These are phyloP conservation scores for Mastigias papua DNA, from an alignment of 30 jellyfish, hydroid and myxozoan genomes.

Conservation along the genomic window DNA sequence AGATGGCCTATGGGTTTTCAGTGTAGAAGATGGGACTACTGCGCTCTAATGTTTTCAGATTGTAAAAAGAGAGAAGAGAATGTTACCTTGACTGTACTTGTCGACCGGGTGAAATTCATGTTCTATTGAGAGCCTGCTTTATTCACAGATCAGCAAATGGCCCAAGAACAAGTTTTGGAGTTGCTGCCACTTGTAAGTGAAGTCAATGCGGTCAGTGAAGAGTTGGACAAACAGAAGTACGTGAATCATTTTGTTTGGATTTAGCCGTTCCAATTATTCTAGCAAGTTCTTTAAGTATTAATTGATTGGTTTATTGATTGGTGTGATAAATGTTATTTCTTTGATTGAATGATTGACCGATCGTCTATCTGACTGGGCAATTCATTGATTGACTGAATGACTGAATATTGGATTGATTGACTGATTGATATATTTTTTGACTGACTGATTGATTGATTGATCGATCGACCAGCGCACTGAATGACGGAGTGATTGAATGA, in stretches of 20 bases:
- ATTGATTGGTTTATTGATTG: not conserved
- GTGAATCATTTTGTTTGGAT: not conserved
- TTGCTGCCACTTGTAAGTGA: constrained; percentile 96
- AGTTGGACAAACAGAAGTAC: constrained; percentile 96
- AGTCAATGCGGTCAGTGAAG: constrained; percentile 99
- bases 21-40: too few species aligned
- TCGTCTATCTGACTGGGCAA: not conserved
- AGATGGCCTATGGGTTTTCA: too few species aligned
- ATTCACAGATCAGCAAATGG: constrained; percentile 86
- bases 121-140: not conserved
- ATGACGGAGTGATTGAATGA: not conserved
- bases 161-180: constrained; percentile 98
- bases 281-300: not conserved
- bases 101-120: too few species aligned
- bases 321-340: not conserved
- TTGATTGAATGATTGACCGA: not conserved
- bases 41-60: too few species aligned
- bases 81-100: too few species aligned
- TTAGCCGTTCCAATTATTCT: not conserved
- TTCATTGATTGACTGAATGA: not conserved
- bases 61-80: too few species aligned
- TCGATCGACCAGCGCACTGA: not conserved
- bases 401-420: not conserved
- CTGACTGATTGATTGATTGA: not conserved
- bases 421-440: not conserved